Evolutionary conservation across 2,797 vertebrate genomes (phyloP).

Genomic region (Sebastolobus altivelis): DNA sequence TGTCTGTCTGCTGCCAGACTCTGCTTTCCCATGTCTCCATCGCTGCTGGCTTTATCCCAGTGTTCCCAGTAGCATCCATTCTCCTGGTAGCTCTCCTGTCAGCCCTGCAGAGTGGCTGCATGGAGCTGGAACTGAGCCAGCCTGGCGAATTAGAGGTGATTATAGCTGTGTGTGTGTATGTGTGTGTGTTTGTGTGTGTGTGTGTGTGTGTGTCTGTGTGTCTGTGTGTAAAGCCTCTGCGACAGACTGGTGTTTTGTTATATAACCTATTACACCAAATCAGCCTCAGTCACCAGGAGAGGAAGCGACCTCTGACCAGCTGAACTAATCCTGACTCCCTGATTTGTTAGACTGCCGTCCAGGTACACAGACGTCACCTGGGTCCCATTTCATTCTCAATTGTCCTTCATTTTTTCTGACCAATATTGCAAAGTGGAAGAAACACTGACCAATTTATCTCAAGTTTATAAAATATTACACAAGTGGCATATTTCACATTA

Average conservation of each 20-base stretch:
- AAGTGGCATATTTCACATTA: not conserved
- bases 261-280: slow-evolving; percentile 61
- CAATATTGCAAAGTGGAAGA: not conserved
- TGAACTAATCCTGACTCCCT: slow-evolving; percentile 20
- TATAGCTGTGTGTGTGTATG: slow-evolving; percentile 37
- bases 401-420: not conserved
- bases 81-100: slow-evolving; percentile 15
- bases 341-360: slow-evolving; percentile 14
- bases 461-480: not conserved
- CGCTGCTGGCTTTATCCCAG: slow-evolving; percentile 22
- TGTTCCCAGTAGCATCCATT: slow-evolving; percentile 39
- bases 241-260: slow-evolving; percentile 61
- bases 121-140: slow-evolving; percentile 42
- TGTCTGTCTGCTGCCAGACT: slow-evolving; percentile 1
- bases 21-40: not conserved
- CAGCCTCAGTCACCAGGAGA: slow-evolving; percentile 23
- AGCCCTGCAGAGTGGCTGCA: slow-evolving; percentile 44
- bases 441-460: not conserved
- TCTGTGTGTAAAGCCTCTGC: slow-evolving; percentile 33
- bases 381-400: not conserved
- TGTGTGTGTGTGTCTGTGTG: slow-evolving; percentile 3
- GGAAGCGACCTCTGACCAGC: slow-evolving; percentile 34
- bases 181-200: slow-evolving; percentile 12
- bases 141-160: slow-evolving; percentile 63
- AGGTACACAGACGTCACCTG: slow-evolving; percentile 9